Base-by-base conservation (phyloP, 2,888 invertebrate genomes). In the Chironomus tentans region DNA sequence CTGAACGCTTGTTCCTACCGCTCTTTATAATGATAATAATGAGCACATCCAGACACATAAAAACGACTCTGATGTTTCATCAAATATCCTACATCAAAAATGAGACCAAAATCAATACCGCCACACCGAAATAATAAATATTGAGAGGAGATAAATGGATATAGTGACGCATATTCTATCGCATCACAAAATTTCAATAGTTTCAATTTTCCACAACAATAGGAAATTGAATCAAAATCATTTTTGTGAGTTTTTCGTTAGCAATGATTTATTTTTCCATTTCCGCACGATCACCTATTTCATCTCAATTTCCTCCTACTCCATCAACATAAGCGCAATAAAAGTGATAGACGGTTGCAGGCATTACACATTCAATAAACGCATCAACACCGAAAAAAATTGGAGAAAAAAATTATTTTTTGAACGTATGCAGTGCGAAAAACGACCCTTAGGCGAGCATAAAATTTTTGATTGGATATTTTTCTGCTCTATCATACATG, bases 281-380 rank as follows among this genome's bases (percentile, higher is more conserved):
- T 72, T 61, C 72, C 72, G 61, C 72, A 72, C 62, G 72, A 72
- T 28, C 72, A 72, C 62, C 38, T 62, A 38, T 65, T 65, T 65
- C 62, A 21, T 22, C 18, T 62, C 62, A 22, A 12, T 62, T 15
- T 56, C 15, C 56, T 56, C 56, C 56, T 56, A 18, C 56, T 56
- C n/a, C 15, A 56, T 56, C 56, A 56, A 18, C 56, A 56, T 56
- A 56, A 56, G 18, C 18, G 18, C 56, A 56, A 56, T 56, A 56
- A 38, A 38, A 56, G 56, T 56, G 56, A 18, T 15, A 56, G 56
- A 56, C 56, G 65, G 21, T 65, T 10, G n/a, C 56, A 18, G 56
- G 56, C 22, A 65, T 65, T 65, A 62, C 50, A 50, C 50, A n/a
- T 50, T 56, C 18, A 21, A 65, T 65, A 65, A 65, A 65, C 65